Evolutionary conservation across 1,140 invertebrate genomes (phyloP).

Genomic region (Chionoecetes opilio): DNA sequence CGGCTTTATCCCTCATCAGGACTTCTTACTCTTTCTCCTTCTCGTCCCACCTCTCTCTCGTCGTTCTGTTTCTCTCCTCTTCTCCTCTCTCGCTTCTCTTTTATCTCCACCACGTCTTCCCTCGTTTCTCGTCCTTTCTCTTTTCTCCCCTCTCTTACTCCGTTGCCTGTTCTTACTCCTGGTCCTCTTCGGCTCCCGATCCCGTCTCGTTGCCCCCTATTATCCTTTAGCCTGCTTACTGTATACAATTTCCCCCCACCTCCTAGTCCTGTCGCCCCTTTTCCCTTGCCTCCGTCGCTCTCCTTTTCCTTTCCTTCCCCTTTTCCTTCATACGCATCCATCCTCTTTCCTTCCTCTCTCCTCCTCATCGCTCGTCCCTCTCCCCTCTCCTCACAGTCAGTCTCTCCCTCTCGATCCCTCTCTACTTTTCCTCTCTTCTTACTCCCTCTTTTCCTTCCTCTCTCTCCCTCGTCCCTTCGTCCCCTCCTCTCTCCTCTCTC

Average conservation of each 20-base stretch:
- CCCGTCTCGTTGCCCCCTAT: background rate
- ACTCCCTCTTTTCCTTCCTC: background rate
- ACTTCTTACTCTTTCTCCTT: background rate
- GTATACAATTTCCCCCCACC: background rate
- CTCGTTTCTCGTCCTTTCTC: background rate
- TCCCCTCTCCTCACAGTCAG: background rate
- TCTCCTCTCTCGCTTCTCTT: background rate
- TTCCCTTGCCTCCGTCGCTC: background rate
- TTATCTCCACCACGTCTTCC: background rate
- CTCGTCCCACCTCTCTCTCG: no score
- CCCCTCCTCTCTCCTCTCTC: background rate
- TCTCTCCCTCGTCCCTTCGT: background rate
- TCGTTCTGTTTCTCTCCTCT: no score
- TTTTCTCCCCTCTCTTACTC: background rate
- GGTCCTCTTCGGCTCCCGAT: background rate
- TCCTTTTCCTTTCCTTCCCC: background rate
- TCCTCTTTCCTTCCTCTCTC: background rate
- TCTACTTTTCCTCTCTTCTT: background rate
- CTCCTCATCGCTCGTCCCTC: no score
- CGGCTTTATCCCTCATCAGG: no score
- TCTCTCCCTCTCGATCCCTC: background rate
- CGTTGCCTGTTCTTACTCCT: no score
- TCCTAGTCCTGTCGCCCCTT: background rate
- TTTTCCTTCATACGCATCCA: no score
- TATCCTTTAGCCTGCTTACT: background rate